A percentile compares a stretch with the other conserved stretches of the same genome.
Evolutionary conservation across 2,113 vertebrate species (phyloP).

Genomic region (Glaucomys volans): DNA sequence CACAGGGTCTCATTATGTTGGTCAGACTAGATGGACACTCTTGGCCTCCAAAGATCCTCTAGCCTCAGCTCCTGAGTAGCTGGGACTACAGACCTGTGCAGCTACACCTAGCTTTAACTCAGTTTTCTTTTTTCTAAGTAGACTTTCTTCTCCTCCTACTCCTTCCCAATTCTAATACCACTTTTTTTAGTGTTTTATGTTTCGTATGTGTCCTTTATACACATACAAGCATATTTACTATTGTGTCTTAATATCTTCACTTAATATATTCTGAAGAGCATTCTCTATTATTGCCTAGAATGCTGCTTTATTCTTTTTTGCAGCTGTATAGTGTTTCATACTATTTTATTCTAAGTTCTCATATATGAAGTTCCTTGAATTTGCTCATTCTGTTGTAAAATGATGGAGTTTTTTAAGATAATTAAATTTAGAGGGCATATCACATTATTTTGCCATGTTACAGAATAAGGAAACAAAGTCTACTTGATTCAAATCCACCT

Average conservation of each 20-base stretch:
- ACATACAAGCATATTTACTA: constrained; percentile 5
- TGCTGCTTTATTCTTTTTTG: neutral
- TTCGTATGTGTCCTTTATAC: neutral
- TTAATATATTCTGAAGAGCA: neutral
- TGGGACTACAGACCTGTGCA: too few relatives aligned
- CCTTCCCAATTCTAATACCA: neutral
- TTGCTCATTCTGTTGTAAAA: constrained; percentile 14
- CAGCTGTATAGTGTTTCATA: neutral
- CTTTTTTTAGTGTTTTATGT: neutral
- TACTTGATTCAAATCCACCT: neutral
- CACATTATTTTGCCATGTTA: neutral
- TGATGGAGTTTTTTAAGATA: neutral
- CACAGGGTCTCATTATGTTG: neutral
- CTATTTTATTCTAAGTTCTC: constrained; percentile 35
- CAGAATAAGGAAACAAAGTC: neutral
- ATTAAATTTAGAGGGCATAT: neutral
- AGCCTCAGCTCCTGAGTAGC: neutral
- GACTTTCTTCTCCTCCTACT: neutral
- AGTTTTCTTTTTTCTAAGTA: neutral
- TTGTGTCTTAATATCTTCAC: neutral
- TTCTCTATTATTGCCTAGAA: neutral
- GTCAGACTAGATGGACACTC: neutral
- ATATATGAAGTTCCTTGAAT: neutral
- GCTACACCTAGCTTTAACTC: neutral
- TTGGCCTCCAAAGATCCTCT: neutral